phyloP scores from a whole-genome alignment of 2,797 vertebrate species.

The Cottoperca gobio region DNA sequence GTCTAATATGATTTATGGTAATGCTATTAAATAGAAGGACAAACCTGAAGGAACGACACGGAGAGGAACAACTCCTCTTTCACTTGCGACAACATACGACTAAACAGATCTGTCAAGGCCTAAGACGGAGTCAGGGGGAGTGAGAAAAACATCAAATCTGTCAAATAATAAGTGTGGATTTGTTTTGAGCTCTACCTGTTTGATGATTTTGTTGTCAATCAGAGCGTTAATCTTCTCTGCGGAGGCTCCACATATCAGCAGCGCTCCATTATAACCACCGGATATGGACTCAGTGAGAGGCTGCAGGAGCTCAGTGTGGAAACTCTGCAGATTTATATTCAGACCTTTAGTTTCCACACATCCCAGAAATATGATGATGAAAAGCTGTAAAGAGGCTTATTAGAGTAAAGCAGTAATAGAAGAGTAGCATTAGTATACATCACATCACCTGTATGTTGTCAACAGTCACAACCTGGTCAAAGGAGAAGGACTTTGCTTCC shows the following conservation, averaged over 20 bases:
- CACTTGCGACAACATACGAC: slow-evolving; percentile 56
- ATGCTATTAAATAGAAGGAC: slow-evolving; percentile 20
- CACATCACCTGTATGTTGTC: slow-evolving; percentile 83
- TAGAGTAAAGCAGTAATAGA: neutral
- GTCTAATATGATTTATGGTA: neutral
- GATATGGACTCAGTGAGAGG: slow-evolving; percentile 76
- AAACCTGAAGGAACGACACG: slow-evolving; percentile 88
- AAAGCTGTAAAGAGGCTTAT: neutral
- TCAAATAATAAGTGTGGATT: neutral
- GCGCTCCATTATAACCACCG: slow-evolving; percentile 81
- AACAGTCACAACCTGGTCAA: slow-evolving; percentile 80
- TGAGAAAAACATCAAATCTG: neutral
- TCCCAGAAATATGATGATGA: neutral
- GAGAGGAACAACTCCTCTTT: slow-evolving; percentile 72
- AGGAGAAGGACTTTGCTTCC: slow-evolving; percentile 73
- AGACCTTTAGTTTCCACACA: slow-evolving; percentile 17
- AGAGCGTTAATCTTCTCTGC: slow-evolving; percentile 62
- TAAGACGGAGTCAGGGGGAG: slow-evolving; percentile 48
- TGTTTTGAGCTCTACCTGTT: slow-evolving; percentile 76
- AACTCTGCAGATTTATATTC: slow-evolving; percentile 67
- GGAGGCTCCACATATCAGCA: slow-evolving; percentile 83
- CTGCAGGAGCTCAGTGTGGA: slow-evolving; percentile 80
- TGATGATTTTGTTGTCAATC: slow-evolving; percentile 73
- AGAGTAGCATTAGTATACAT: neutral
- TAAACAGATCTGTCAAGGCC: slow-evolving; percentile 83